Conservation (phyloP, 2,888 invertebrate species). For the Empis stercorea region DNA sequence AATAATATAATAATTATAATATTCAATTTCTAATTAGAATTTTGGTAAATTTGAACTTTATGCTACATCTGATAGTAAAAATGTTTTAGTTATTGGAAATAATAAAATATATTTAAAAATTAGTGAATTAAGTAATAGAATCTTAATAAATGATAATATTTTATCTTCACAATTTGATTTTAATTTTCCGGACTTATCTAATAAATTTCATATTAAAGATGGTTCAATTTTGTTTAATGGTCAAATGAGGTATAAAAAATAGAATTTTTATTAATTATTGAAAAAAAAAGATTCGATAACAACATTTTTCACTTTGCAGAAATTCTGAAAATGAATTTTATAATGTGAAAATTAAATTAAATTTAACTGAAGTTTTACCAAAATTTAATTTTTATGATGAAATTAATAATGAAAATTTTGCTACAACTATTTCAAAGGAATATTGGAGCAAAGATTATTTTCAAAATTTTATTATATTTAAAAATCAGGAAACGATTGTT, state of each 20-base stretch:
- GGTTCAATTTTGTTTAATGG: neutral
- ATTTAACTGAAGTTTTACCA: slow-evolving; percentile 46
- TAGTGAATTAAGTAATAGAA: neutral
- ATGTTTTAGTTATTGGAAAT: neutral
- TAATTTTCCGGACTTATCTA: neutral
- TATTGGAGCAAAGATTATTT: slow-evolving; percentile 56
- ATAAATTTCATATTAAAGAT: neutral
- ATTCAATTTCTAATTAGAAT: neutral
- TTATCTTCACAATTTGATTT: neutral
- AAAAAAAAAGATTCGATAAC: neutral
- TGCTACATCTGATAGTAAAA: neutral
- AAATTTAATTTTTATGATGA: slow-evolving; percentile 57
- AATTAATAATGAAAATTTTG: slow-evolving; percentile 46
- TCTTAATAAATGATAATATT: neutral
- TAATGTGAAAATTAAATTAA: slow-evolving; percentile 43
- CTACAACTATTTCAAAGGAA: slow-evolving; percentile 52
- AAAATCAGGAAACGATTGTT: neutral
- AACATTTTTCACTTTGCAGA: neutral
- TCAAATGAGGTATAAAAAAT: neutral
- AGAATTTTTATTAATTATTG: neutral
- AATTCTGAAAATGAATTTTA: slow-evolving; percentile 25
- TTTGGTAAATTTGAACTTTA: neutral
- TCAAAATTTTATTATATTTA: slow-evolving; percentile 42
- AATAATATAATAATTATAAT: neutral
- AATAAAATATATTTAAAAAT: neutral